Base-by-base conservation (phyloP, 2,888 invertebrate species). In the Limenitis camilla region DNA sequence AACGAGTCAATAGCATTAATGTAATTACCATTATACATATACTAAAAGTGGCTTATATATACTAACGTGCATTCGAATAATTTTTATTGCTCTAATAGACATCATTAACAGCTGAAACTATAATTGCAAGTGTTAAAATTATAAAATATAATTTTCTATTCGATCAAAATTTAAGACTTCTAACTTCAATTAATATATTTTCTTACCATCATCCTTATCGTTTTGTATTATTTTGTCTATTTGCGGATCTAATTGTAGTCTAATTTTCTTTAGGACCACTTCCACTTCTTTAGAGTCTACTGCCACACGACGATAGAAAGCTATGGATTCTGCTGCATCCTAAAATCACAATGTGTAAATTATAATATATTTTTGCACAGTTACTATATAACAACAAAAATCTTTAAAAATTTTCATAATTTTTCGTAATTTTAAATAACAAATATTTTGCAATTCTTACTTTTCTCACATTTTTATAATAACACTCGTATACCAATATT, bases 291-390 rank as follows among this genome's bases (percentile, higher is more conserved):
- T 77, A 0, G 80, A 77, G 0, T 67, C 63, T 0, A 65, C 61
- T 5, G 62, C 59, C 1, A 72, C 70, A 19, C 69, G 68, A 36
- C 75, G 65, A 59, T 81, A 82, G 53, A 81, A 81, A 0, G 81
- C 76, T 55, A 82, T 67, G 0, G 81, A 69, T 36, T 71, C 63
- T 0, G 72, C 72, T 5, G 81, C 81, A 60, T 79, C 81, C 82
- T 82, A 63, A 7, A 69, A 69, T 33, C 6, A 9, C 8, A 38
- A 43, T 40, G 28, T 36, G 2, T 10, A 10, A 35, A 1, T 39
- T 19, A 11, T 39, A 11, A 6, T 6, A 11, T 7, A 39, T 19
- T 11, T 11, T 10, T 4, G 10, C 35, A 35, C n/a, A 9, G 35
- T 35, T 10, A 35, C 5, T 35, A 5, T 8, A 35, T 35, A 5